Percentiles rank a stretch among this genome's conserved stretches.
These are phyloP conservation scores for Cynodonichthys magdalenae DNA, from an alignment of 2,797 vertebrate genomes.

Conservation along the genomic window DNA sequence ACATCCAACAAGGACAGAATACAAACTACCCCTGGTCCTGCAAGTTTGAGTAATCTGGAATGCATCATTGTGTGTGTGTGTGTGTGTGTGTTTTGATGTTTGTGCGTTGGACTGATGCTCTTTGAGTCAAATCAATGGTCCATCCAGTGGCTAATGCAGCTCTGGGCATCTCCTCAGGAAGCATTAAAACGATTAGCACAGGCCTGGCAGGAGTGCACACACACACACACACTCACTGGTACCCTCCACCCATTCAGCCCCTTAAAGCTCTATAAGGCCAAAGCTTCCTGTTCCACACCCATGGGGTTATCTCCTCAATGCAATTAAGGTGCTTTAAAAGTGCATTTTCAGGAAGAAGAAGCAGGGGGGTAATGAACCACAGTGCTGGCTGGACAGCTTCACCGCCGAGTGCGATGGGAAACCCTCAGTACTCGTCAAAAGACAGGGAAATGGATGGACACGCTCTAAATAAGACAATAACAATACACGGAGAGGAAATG, in stretches of 20 bases:
- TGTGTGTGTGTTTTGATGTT: constrained; percentile 27
- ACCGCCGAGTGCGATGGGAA: constrained; percentile 77
- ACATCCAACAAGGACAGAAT: constrained; percentile 5
- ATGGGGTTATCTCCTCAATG: constrained; percentile 97
- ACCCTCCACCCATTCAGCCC: constrained; percentile 50
- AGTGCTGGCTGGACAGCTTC: constrained; percentile 78
- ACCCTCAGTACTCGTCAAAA: constrained; percentile 51
- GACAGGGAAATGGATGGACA: constrained; percentile 61
- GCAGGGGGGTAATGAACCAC: constrained; percentile 86
- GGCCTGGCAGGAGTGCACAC: constrained; percentile 90
- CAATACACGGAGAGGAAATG: constrained; percentile 52
- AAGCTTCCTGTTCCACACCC: constrained; percentile 95
- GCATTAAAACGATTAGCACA: constrained; percentile 96
- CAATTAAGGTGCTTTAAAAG: constrained; percentile 97
- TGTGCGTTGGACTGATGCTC: constrained; percentile 52
- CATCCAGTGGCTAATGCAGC: constrained; percentile 95
- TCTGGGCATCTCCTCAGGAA: constrained; percentile 97
- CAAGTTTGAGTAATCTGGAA: constrained; percentile 33
- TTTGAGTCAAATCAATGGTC: constrained; percentile 95
- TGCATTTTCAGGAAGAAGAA: constrained; percentile 96
- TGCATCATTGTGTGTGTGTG: constrained; percentile 36
- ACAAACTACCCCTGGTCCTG: constrained; percentile 25
- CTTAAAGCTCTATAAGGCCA: constrained; percentile 83
- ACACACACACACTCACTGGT: constrained; percentile 68
- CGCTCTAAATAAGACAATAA: constrained; percentile 51